Evolutionary conservation across 2,797 vertebrate species (phyloP), one percentile per base, ranked within the genome.

Genomic region (Poeciliopsis turneri): DNA sequence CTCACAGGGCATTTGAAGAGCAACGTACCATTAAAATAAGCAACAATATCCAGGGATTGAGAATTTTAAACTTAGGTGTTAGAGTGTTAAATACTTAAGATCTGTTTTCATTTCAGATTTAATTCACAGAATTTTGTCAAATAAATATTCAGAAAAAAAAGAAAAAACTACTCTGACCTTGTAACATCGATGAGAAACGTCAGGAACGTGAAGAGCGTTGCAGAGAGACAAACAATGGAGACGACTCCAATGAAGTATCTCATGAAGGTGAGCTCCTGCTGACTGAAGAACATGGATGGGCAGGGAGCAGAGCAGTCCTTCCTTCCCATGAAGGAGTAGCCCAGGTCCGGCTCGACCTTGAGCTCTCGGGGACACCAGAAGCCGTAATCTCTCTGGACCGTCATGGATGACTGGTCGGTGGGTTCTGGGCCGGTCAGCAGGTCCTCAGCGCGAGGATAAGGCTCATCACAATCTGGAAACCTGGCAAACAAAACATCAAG

Each of bases 171-270:
- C 78, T 77, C 88, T 87, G 96, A 99, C 85, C 98, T 95, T 39
- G 97, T 98, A 76, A 99, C 97, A 61, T 99, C 98, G 25, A 99
- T 99, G 89, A 99, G 97, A 88, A 99, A 99, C 13, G 98, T 99
- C 79, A 99, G 96, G 93, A 99, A 99, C 79, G 98, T 99, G 91
- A 99, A 99, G 83, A 99, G 90, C 0, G 98, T 99, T 76, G 98
- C 97, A 0, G 98, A 98, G 66, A 99, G 96, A 94, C 98, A 99
- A 89, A 98, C 95, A 64, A 98, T 96, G 81, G 98, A 98, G 86
- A 98, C 95, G 0, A 97, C 95, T 25, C 98, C 98, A 68, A 98
- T 98, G 93, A 98, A 97, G 94, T 99, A 98, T 80, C 98, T 97
- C 51, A 95, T 97, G 61, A 98, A 97, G 61, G 95, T 95, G 51